Conservation (phyloP, 2,888 invertebrate genomes). For the Graphium colonna region DNA sequence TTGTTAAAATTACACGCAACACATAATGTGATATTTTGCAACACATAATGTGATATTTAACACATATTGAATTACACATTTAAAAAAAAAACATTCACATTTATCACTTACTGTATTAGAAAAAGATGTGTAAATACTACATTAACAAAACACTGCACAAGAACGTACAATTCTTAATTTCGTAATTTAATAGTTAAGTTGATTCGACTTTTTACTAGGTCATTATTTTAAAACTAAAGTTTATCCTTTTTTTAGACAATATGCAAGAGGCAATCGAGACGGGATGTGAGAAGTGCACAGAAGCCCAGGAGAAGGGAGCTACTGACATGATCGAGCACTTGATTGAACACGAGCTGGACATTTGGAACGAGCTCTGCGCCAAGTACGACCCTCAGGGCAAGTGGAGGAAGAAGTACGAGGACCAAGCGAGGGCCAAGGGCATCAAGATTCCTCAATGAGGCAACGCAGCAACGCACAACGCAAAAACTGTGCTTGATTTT, state of each 20-base stretch:
- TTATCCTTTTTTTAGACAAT: constrained; percentile 58
- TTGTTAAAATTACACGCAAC: too few species aligned
- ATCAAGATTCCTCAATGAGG: constrained; percentile 38
- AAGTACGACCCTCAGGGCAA: constrained; percentile 84
- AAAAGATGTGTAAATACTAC: too few species aligned
- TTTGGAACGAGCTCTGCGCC: constrained; percentile 82
- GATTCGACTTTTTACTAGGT: not conserved
- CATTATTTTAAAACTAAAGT: constrained; percentile 22
- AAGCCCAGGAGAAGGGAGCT: constrained; percentile 79
- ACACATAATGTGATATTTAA: too few species aligned
- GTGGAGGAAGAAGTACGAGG: constrained; percentile 83
- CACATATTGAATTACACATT: too few species aligned
- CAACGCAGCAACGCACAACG: not conserved
- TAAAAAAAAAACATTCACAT: too few species aligned
- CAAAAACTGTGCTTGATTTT: not conserved
- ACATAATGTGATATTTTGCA: too few species aligned
- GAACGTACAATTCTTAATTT: too few species aligned
- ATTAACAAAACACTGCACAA: too few species aligned
- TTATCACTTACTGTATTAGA: too few species aligned
- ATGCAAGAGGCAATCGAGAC: constrained; percentile 82
- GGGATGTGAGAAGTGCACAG: constrained; percentile 84
- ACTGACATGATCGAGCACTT: constrained; percentile 81
- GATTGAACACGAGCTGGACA: constrained; percentile 81
- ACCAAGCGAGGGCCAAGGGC: constrained; percentile 75
- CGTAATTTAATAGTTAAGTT: too few species aligned